Conservation (phyloP, 2,113 vertebrate genomes). For the Python bivittatus region DNA sequence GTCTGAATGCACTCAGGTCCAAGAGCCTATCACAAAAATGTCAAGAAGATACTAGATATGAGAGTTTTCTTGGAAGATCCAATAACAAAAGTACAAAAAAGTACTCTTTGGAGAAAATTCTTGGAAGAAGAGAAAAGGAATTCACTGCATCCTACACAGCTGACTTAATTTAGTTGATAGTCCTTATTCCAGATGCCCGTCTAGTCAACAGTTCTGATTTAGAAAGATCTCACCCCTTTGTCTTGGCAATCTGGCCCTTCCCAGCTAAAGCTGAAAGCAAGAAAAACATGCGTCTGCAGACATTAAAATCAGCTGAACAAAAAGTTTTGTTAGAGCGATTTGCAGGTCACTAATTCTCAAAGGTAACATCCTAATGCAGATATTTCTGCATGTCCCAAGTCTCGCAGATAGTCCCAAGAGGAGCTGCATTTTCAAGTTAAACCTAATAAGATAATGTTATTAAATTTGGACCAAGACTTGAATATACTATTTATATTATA, state of each 20-base stretch:
- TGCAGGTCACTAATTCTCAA: neutral
- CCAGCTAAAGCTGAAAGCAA: neutral
- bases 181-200: neutral
- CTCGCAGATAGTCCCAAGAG: accelerated
- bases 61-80: neutral
- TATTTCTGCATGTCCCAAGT: neutral
- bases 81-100: neutral
- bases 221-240: neutral
- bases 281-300: neutral
- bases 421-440: neutral
- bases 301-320: neutral
- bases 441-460: neutral
- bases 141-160: neutral
- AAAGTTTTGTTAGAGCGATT: neutral
- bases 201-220: neutral
- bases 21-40: neutral
- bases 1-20: neutral
- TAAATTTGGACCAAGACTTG: neutral
- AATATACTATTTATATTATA: neutral
- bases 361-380: neutral
- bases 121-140: neutral
- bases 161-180: neutral
- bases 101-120: neutral
- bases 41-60: neutral
- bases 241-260: neutral